Evolutionary conservation across 1,140 invertebrate species (phyloP), one percentile per base, ranked within the genome.

Genomic region (Sycophila sp.): DNA sequence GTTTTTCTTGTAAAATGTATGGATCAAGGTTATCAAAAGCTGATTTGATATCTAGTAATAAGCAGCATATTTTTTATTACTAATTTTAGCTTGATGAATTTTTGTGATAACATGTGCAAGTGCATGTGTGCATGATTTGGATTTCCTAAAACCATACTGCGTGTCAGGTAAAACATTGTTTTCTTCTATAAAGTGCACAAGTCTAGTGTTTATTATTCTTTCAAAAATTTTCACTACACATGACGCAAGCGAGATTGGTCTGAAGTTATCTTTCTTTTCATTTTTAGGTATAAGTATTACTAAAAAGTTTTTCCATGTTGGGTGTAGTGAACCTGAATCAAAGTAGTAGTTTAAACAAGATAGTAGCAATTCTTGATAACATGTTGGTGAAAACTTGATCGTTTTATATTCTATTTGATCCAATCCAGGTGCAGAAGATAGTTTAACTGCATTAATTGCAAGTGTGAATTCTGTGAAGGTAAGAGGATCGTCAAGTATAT

Each of bases 1-100:
- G 53, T 2, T 17, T 17, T 8, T 47, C 4, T 1, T 71, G 69
- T 1, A 72, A 32, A 4, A 53, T 62, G 4, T 30, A 15, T 17
- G 58, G 56, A 22, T 19, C 26, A 0, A 72, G 55, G 6, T 66
- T 63, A 17, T 72, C 70, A 49, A 62, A 72, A 4, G 73, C 69
- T 0, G n/a, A 53, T 56, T 69, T 56, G 7, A 75, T 66, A 34
- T 75, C 70, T 13, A 72, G 7, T 11, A 67, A 72, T 5, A 69
- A 22, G 4, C 55, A 58, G 60, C 53, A 10, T 36, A 59, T 2
- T 15, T 47, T 36, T 22, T n/a, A n/a, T n/a, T n/a, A n/a, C n/a
- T n/a, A n/a, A n/a, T n/a, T n/a, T n/a, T n/a, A n/a, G n/a, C n/a
- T n/a, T n/a, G n/a, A n/a, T n/a, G n/a, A n/a, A n/a, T n/a, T n/a